Conservation (phyloP, 2,113 vertebrate species). For the Rhizomys pruinosus region DNA sequence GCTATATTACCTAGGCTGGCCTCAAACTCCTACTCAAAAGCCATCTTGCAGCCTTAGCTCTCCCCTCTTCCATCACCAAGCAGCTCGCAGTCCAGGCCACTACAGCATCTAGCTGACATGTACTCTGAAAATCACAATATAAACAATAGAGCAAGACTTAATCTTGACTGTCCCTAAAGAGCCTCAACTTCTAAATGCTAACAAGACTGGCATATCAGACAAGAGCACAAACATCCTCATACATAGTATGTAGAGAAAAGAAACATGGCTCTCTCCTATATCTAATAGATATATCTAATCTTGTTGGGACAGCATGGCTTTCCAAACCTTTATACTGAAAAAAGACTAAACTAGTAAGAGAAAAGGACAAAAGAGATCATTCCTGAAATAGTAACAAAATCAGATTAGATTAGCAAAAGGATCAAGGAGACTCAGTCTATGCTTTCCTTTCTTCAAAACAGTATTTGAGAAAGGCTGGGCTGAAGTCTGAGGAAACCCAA, state of each 20-base stretch:
- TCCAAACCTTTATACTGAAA: conserved; percentile 52
- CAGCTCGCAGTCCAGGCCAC: background rate
- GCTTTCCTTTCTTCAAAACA: conserved; percentile 13
- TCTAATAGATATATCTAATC: conserved; percentile 13
- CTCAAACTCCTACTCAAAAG: too few species aligned
- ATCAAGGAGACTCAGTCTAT: conserved; percentile 44
- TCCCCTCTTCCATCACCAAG: background rate
- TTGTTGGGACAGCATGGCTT: background rate
- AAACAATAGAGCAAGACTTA: background rate
- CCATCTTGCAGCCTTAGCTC: background rate
- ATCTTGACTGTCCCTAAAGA: background rate
- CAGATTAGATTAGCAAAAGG: conserved; percentile 64
- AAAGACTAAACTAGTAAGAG: conserved; percentile 56
- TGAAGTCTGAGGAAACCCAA: background rate
- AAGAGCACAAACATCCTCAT: background rate
- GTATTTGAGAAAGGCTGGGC: conserved; percentile 24
- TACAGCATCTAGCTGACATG: background rate
- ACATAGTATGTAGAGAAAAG: background rate
- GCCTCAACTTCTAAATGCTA: conserved; percentile 19
- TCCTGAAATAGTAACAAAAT: conserved; percentile 69
- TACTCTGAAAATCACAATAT: background rate
- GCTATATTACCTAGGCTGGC: too few species aligned
- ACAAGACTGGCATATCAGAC: background rate
- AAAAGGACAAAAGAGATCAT: conserved; percentile 73
- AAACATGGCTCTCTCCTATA: background rate